Base-by-base conservation (phyloP, 2,113 vertebrate species). In the Apodemus sylvaticus region DNA sequence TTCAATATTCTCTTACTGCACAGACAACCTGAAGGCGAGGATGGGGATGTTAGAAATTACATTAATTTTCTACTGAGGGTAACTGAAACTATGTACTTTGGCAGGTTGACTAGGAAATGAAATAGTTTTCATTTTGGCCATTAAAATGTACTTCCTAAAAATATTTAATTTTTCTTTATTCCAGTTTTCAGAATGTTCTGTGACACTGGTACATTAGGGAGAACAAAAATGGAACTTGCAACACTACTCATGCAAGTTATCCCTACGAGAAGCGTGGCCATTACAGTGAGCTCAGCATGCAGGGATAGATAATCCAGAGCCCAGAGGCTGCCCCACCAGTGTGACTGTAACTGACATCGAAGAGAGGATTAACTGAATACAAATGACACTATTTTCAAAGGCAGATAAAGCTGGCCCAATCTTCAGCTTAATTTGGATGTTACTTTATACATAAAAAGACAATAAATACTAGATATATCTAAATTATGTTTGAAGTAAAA, bases 351-450 rank as follows among this genome's bases (percentile, higher is more conserved):
- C 60, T 16, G 71, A 87, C n/a, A 34, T 34, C 85, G 74, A 34
- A 34, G 66, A 34, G 12, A 68, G 31, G 31, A 34, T 34, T 12
- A 66, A 34, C 39, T 86, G 17, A 91, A 0, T 74, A 31, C 76
- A 96, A 96, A 74, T 51, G 9, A 86, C 13, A 73, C 36, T 96
- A 71, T 83, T 97, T 89, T 83, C 11, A 94, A 95, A 96, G 92
- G 62, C 1, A 53, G 39, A 36, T 26, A 90, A 60, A 51, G 14
- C 4, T 91, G 45, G 53, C 13, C 82, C 71, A 51, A 78, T 76
- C 6, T 82, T 82, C 29, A 76, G 53, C 58, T 94, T 36, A 90
- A 93, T 39, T 51, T 88, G 66, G 36, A 76, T 78, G 53, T 94
- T 86, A 90, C 2, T 68, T 9, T 91, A 74, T 90, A 20, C 70